Evolutionary conservation across 1,140 invertebrate species (phyloP).

Genomic region (Eupristina koningsbergeri): DNA sequence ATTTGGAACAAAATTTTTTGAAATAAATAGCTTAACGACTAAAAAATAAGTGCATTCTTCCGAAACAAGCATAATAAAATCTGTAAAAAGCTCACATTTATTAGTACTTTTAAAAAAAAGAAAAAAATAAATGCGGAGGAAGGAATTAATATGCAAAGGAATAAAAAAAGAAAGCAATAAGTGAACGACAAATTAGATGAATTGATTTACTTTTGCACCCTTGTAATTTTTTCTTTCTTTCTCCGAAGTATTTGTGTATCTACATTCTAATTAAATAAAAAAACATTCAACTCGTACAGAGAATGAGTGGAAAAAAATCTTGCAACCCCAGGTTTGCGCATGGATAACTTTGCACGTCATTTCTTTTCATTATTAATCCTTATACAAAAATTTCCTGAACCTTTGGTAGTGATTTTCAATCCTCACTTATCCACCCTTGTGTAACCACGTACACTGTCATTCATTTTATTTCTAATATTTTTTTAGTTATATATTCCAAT

Average conservation of each 20-base stretch:
- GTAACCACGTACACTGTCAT: too few species aligned
- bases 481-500: too few species aligned
- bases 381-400: background rate
- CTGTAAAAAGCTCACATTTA: background rate
- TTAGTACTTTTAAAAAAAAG: background rate
- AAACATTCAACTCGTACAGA: background rate
- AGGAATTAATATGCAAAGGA: background rate
- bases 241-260: too few species aligned
- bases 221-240: background rate
- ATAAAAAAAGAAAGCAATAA: background rate
- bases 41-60: conserved; percentile 32
- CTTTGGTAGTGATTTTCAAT: background rate
- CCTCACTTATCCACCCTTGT: background rate
- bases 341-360: conserved; percentile 2
- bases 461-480: too few species aligned
- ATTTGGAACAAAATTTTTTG: background rate
- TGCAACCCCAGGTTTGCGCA: conserved; percentile 18
- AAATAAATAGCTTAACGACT: background rate
- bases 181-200: conserved; percentile 5
- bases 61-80: background rate
- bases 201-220: background rate
- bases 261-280: conserved; percentile 38
- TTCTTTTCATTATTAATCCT: background rate
- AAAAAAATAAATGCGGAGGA: too few species aligned
- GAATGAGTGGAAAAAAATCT: background rate